Conservation (phyloP, 1,140 invertebrate species). For the Scaptodrosophila lebanonensis region DNA sequence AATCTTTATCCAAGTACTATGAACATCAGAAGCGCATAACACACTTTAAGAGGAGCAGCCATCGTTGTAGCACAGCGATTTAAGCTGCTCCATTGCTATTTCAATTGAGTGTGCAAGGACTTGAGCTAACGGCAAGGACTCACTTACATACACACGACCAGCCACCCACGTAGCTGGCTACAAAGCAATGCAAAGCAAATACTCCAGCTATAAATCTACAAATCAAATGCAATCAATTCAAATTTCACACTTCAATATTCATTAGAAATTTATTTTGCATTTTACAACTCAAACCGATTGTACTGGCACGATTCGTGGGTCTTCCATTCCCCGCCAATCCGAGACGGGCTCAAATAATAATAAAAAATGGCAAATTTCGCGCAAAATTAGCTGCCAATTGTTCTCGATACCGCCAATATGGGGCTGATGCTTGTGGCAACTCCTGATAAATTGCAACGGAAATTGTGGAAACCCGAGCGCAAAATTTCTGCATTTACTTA, state of each 20-base stretch:
- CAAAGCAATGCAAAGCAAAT: slow-evolving; percentile 51
- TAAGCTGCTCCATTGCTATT: neutral
- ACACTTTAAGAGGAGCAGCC: no score
- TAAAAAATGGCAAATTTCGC: slow-evolving; percentile 67
- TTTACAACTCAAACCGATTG: slow-evolving; percentile 34
- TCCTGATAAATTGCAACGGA: slow-evolving; percentile 65
- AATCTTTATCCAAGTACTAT: no score
- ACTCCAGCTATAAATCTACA: slow-evolving; percentile 61
- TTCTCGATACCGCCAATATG: slow-evolving; percentile 51
- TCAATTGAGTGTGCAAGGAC: slow-evolving; percentile 1
- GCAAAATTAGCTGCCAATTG: slow-evolving; percentile 73
- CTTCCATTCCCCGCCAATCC: no score
- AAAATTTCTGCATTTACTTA: slow-evolving; percentile 45
- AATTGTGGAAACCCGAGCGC: slow-evolving; percentile 66
- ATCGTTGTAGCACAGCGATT: no score
- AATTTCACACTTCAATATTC: slow-evolving; percentile 75
- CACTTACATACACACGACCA: slow-evolving; percentile 18
- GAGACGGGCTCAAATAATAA: slow-evolving; percentile 22
- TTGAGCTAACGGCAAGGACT: no score
- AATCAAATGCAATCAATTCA: slow-evolving; percentile 74
- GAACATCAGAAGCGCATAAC: no score
- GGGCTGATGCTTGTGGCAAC: no score
- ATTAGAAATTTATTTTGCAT: slow-evolving; percentile 74
- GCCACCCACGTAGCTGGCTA: neutral
- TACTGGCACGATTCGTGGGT: no score